Percentiles rank a stretch among this genome's conserved stretches.
Evolutionary conservation across 2,888 invertebrate species (phyloP).

Genomic region (Scelioninae gen. 2): DNA sequence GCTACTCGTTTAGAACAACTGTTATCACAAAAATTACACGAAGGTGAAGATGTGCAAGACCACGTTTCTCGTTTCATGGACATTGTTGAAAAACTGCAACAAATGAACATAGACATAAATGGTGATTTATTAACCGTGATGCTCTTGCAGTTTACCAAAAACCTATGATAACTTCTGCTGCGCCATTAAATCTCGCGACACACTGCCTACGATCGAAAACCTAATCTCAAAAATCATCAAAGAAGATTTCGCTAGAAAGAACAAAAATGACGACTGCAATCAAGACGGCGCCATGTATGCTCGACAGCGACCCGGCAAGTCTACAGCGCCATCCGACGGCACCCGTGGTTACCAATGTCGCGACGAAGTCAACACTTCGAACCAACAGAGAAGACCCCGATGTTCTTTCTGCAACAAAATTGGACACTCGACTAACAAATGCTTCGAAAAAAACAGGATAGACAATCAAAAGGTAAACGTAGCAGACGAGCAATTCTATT

Average conservation of each 20-base stretch:
- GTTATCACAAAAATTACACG: slow-evolving; percentile 16
- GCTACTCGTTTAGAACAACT: slow-evolving; percentile 22
- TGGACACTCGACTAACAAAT: slow-evolving; percentile 10
- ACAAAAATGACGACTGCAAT: background rate
- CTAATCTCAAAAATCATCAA: background rate
- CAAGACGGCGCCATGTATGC: background rate
- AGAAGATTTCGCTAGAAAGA: background rate
- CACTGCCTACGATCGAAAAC: background rate
- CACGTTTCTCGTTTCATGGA: slow-evolving; percentile 36
- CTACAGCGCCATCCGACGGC: background rate
- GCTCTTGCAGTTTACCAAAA: slow-evolving; percentile 27
- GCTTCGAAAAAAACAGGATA: slow-evolving; percentile 8
- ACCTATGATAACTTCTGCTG: slow-evolving; percentile 45
- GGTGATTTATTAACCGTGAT: slow-evolving; percentile 27
- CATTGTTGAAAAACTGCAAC: slow-evolving; percentile 44
- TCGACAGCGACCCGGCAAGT: background rate
- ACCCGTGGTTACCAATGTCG: background rate
- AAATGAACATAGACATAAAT: slow-evolving; percentile 46
- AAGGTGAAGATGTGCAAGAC: slow-evolving; percentile 23
- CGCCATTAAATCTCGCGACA: slow-evolving; percentile 41
- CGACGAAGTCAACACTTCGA: background rate
- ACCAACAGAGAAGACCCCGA: slow-evolving; percentile 7
- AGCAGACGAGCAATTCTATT: slow-evolving; percentile 14
- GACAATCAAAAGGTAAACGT: slow-evolving; percentile 26
- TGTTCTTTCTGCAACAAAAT: slow-evolving; percentile 31